These are phyloP conservation scores for Felis chaus DNA, from an alignment of 2,113 vertebrate species.

Conservation along the genomic window DNA sequence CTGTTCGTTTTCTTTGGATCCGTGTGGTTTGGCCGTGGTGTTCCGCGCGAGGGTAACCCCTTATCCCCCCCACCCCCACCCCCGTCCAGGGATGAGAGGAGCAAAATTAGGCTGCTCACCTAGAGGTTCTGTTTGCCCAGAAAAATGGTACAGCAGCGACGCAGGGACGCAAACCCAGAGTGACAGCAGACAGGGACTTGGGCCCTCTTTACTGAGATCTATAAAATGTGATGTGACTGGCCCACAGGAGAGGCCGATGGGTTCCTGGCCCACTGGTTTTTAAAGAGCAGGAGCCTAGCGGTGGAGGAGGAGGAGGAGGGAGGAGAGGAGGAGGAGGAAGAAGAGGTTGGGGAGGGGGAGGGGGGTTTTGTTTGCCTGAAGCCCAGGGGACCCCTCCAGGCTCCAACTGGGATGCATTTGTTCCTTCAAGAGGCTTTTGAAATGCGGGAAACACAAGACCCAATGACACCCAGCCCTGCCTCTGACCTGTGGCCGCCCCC, in stretches of 20 bases:
- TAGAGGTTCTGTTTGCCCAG: neutral
- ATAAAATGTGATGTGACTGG: neutral
- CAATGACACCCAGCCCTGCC: neutral
- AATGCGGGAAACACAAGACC: neutral
- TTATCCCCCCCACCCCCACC: too few relatives aligned
- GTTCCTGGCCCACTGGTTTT: neutral
- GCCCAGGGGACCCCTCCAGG: neutral
- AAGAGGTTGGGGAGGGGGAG: too few relatives aligned
- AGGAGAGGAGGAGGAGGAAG: too few relatives aligned
- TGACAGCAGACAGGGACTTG: rapidly evolving
- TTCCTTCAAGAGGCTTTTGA: constrained; percentile 12
- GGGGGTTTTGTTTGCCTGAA: neutral
- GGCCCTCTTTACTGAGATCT: neutral
- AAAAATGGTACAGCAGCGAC: rapidly evolving
- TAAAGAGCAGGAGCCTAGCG: neutral
- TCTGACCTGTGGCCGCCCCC: rapidly evolving
- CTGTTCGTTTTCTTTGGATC: neutral
- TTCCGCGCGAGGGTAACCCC: neutral
- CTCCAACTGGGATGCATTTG: neutral
- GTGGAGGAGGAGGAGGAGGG: too few relatives aligned
- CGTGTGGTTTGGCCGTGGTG: neutral
- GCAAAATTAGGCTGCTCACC: neutral
- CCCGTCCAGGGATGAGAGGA: neutral
- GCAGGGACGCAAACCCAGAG: neutral
- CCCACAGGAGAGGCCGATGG: rapidly evolving